Evolutionary conservation across 2,888 invertebrate genomes (phyloP).

Genomic region (Keiferia lycopersicella): DNA sequence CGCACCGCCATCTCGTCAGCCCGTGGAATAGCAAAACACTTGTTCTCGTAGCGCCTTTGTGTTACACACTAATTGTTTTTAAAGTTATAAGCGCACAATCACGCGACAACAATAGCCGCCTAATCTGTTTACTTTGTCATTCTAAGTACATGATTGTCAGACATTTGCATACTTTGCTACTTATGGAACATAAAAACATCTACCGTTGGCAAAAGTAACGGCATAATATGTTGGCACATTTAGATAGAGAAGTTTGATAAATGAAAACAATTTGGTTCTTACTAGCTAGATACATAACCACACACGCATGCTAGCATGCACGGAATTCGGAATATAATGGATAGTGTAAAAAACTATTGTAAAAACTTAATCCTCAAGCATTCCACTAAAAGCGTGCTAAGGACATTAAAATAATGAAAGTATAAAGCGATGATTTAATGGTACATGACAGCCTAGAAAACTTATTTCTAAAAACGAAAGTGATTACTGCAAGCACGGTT

Average conservation of each 20-base stretch:
- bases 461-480: neutral
- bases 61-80: conserved; percentile 8
- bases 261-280: neutral
- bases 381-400: neutral
- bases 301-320: neutral
- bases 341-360: neutral
- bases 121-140: conserved; percentile 5
- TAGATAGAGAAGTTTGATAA: neutral
- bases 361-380: neutral
- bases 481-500: neutral
- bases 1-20: neutral
- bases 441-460: neutral
- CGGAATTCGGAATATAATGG: neutral
- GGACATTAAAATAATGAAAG: neutral
- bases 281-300: neutral
- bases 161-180: neutral
- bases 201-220: neutral
- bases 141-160: neutral
- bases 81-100: conserved; percentile 13
- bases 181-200: neutral
- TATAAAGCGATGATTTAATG: conserved; percentile 16
- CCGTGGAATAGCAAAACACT: conserved; percentile 15
- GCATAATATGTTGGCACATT: too few relatives aligned
- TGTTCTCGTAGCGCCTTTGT: conserved; percentile 21
- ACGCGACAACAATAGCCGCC: conserved; percentile 4